Evolutionary conservation across 2,888 invertebrate species (phyloP).

Genomic region (Amphipoea oculea): DNA sequence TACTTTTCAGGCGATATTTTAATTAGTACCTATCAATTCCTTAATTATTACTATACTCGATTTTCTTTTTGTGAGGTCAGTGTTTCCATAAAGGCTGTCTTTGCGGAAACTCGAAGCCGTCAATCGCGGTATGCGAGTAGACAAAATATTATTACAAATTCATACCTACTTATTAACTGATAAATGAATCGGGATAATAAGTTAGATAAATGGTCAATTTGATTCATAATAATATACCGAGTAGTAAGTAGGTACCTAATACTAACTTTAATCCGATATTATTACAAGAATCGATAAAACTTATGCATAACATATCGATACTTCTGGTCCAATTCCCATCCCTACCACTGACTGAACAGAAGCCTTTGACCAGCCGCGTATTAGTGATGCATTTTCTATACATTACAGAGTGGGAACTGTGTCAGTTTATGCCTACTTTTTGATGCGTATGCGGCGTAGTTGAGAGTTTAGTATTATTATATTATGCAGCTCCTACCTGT

Average conservation of each 20-base stretch:
- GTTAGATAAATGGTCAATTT: neutral
- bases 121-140: neutral
- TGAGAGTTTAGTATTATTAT: slow-evolving; percentile 10
- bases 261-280: neutral
- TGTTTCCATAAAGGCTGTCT: neutral
- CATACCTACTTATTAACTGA: neutral
- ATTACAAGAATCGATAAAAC: neutral
- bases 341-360: slow-evolving; percentile 59
- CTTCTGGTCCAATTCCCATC: neutral
- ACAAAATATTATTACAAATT: neutral
- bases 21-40: too few relatives aligned
- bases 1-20: too few relatives aligned
- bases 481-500: slow-evolving; percentile 17
- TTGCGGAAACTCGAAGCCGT: neutral
- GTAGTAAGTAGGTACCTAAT: too few relatives aligned
- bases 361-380: slow-evolving; percentile 42
- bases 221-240: neutral
- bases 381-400: slow-evolving; percentile 57
- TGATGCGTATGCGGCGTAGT: slow-evolving; percentile 5
- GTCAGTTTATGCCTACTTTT: slow-evolving; percentile 6
- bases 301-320: slow-evolving; percentile 35
- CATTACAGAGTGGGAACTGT: slow-evolving; percentile 12
- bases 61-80: neutral
- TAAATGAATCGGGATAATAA: neutral
- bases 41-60: neutral